Conservation (phyloP, 1,140 invertebrate species). For the Drosophila biarmipes region DNA sequence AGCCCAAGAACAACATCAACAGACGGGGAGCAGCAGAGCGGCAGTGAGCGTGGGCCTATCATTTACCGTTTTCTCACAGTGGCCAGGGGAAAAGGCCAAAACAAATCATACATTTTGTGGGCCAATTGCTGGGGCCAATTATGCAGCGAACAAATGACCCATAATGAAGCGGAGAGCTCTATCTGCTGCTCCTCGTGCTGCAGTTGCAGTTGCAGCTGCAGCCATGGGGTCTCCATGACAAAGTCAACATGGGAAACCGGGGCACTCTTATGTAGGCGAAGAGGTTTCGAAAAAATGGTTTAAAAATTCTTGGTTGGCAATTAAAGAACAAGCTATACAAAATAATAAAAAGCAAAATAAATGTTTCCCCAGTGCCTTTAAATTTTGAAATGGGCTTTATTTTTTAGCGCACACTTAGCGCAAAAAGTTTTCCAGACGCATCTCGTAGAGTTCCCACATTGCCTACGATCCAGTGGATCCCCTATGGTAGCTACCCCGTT, state of each 20-base stretch:
- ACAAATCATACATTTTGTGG: constrained; percentile 79
- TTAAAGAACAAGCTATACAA: no score
- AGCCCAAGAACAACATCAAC: constrained; percentile 55
- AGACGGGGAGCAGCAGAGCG: not conserved
- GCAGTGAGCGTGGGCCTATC: constrained; percentile 1
- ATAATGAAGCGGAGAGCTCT: constrained; percentile 68
- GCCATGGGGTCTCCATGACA: constrained; percentile 64
- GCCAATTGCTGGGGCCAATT: constrained; percentile 76
- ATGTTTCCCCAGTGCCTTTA: not conserved
- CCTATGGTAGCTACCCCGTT: constrained; percentile 18
- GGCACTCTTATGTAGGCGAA: no score
- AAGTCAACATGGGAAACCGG: constrained; percentile 81
- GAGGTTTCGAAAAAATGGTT: not conserved
- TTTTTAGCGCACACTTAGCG: not conserved
- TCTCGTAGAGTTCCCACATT: not conserved
- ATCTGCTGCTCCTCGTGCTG: constrained; percentile 22
- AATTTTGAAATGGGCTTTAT: not conserved
- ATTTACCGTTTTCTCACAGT: constrained; percentile 67
- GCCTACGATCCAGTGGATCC: not conserved
- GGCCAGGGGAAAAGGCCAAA: constrained; percentile 18
- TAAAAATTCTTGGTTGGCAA: no score
- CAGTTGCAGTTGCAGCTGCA: constrained; percentile 17
- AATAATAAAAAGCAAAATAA: no score
- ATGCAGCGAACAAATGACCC: constrained; percentile 82
- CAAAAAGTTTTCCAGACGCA: no score